Evolutionary conservation across 2,888 invertebrate species (phyloP).

Genomic region (Oconnorella tubifera): DNA sequence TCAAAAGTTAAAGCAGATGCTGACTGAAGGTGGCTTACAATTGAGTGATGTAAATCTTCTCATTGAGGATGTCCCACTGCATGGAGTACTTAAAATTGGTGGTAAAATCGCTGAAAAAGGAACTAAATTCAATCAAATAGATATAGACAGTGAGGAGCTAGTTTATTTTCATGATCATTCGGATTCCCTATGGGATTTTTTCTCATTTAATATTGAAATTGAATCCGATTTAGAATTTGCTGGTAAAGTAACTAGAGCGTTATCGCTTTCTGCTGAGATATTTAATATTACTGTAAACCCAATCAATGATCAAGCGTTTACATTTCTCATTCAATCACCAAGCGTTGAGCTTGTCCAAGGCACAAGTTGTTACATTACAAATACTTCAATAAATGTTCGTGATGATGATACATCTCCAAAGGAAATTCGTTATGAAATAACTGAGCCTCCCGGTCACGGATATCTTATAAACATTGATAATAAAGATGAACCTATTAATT

Average conservation of each 20-base stretch:
- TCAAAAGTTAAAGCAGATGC: constrained; percentile 39
- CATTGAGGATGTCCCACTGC: constrained; percentile 38
- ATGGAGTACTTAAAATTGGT: constrained; percentile 38
- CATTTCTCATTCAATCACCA: constrained; percentile 73
- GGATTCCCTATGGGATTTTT: constrained; percentile 64
- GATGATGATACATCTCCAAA: constrained; percentile 81
- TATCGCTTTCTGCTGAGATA: constrained; percentile 54
- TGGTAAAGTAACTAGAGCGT: background rate
- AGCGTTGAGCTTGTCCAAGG: constrained; percentile 80
- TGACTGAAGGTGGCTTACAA: constrained; percentile 38
- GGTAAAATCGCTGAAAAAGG: constrained; percentile 3
- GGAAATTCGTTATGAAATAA: constrained; percentile 79
- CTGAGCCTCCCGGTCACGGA: constrained; percentile 67
- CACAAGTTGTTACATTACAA: constrained; percentile 54
- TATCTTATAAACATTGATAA: constrained; percentile 58
- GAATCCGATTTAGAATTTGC: background rate
- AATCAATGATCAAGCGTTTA: constrained; percentile 86
- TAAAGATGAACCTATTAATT: constrained; percentile 60
- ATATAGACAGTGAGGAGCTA: constrained; percentile 74
- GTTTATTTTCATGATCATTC: constrained; percentile 89
- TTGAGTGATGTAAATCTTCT: constrained; percentile 40
- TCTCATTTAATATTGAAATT: constrained; percentile 37
- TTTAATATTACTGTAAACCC: constrained; percentile 77
- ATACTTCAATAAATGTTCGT: constrained; percentile 71
- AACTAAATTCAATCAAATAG: constrained; percentile 73